phyloP scores from a whole-genome alignment of 2,113 vertebrate species.

The Lynx canadensis region DNA sequence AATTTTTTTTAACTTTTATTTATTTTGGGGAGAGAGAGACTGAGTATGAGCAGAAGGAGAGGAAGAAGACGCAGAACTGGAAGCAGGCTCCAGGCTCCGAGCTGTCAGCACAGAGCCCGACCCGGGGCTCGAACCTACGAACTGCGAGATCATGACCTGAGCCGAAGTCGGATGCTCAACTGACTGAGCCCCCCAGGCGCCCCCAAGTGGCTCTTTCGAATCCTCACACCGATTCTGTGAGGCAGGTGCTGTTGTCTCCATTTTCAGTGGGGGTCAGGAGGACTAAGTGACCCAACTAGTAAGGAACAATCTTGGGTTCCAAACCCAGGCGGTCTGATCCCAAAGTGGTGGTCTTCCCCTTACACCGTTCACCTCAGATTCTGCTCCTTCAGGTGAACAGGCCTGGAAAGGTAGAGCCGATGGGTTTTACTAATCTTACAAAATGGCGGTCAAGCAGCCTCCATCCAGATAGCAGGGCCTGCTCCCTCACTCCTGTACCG shows the following conservation, averaged over 20 bases:
- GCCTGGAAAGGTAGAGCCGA: not conserved
- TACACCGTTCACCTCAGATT: accelerated
- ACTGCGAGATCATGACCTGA: no score
- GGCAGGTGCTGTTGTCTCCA: not conserved
- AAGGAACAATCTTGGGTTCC: not conserved
- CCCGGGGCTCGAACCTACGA: no score
- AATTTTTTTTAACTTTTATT: no score
- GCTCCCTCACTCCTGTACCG: not conserved
- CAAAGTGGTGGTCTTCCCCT: not conserved
- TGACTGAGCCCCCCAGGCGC: no score
- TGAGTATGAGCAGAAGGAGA: no score
- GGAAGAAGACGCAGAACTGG: no score
- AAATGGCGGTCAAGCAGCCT: not conserved
- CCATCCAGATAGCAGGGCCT: accelerated
- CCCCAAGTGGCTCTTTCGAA: not conserved
- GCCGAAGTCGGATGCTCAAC: no score
- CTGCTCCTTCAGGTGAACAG: not conserved
- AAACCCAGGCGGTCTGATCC: not conserved
- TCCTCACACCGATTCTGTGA: accelerated
- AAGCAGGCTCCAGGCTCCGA: no score
- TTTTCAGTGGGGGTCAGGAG: not conserved
- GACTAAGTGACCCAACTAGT: not conserved
- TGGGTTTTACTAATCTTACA: not conserved
- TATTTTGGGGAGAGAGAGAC: no score
- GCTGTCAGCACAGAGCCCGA: no score